Conservation (phyloP, 64 coral and sea anemone species). For the Montipora efflorescens region DNA sequence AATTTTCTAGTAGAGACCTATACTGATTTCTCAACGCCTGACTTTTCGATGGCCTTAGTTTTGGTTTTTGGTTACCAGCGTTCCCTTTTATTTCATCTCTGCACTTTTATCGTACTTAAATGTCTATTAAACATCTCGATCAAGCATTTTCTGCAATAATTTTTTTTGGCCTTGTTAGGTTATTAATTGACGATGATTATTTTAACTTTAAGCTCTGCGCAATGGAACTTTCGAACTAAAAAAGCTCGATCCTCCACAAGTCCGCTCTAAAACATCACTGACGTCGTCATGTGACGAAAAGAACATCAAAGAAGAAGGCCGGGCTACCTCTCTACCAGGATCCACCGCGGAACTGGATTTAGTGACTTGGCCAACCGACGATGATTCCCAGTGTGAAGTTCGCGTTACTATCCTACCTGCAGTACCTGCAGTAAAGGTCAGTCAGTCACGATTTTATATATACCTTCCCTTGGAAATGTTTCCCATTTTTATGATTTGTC, state of each 20-base stretch:
- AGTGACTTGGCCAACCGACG: background rate
- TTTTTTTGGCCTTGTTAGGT: background rate
- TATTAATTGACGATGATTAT: background rate
- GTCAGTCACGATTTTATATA: background rate
- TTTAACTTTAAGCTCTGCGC: background rate
- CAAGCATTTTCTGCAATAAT: background rate
- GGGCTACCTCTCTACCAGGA: constrained; percentile 1
- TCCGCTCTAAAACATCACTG: background rate
- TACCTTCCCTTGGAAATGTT: too few species aligned
- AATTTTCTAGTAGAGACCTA: too few species aligned
- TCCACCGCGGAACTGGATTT: background rate
- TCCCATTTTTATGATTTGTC: too few species aligned
- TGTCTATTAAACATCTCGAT: too few species aligned
- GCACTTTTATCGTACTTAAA: too few species aligned
- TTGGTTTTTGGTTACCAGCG: too few species aligned
- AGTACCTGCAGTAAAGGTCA: background rate
- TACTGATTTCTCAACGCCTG: too few species aligned
- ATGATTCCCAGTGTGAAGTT: constrained; percentile 1
- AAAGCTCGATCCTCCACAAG: background rate
- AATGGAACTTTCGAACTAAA: background rate
- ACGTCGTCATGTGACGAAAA: background rate
- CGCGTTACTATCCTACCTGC: background rate
- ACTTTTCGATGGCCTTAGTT: too few species aligned
- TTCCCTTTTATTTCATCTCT: too few species aligned
- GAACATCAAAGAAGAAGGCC: background rate